Conservation (phyloP, 2,888 invertebrate species). For the Cephalotes varians region DNA sequence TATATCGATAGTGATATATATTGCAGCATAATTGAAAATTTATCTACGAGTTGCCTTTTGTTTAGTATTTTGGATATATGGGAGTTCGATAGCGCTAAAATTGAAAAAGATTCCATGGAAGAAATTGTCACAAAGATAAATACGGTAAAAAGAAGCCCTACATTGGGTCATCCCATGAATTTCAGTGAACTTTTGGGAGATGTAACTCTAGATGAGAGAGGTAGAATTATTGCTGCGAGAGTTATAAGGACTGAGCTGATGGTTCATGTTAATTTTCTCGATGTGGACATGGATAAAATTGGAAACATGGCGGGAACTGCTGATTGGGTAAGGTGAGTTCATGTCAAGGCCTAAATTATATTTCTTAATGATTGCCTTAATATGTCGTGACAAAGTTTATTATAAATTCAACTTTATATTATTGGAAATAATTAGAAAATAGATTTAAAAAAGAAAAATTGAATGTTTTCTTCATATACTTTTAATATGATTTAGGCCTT, state of each 20-base stretch:
- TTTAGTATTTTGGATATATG: constrained; percentile 91
- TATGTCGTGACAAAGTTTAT: neutral
- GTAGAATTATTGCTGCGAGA: constrained; percentile 89
- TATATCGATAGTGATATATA: constrained; percentile 88
- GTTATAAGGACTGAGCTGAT: constrained; percentile 89
- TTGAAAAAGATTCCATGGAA: constrained; percentile 87
- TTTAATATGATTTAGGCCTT: constrained; percentile 67
- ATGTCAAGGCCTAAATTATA: constrained; percentile 66
- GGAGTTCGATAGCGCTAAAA: constrained; percentile 87
- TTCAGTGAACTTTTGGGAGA: constrained; percentile 89
- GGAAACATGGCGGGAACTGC: constrained; percentile 92
- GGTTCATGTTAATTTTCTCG: constrained; percentile 89
- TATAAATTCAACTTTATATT: neutral
- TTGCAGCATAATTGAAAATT: constrained; percentile 88
- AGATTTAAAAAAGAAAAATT: neutral
- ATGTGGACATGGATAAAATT: constrained; percentile 89
- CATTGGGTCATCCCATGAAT: constrained; percentile 89
- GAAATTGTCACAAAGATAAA: constrained; percentile 89
- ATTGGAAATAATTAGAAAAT: neutral
- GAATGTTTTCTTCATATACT: neutral
- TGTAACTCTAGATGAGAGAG: constrained; percentile 87
- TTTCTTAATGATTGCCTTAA: neutral
- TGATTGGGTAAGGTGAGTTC: constrained; percentile 89
- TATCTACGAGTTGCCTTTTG: constrained; percentile 89
- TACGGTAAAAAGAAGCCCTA: constrained; percentile 88